These are phyloP conservation scores for Brachypteracias leptosomus DNA, from an alignment of 2,113 vertebrate species.

Conservation along the genomic window DNA sequence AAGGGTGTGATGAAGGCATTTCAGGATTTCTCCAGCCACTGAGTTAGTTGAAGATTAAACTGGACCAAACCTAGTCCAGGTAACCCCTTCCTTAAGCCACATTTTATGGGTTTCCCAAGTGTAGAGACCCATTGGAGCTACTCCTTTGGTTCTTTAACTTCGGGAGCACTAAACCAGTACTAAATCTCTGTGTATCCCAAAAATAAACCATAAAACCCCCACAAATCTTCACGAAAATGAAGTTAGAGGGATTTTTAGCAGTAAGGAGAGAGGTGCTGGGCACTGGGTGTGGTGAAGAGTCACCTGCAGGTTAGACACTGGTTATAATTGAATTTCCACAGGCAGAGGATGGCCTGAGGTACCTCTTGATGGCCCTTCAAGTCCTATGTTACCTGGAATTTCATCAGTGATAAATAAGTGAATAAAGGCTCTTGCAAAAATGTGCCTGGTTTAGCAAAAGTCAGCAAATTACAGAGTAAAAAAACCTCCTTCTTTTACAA, in stretches of 20 bases:
- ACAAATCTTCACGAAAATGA: neutral
- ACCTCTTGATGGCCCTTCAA: neutral
- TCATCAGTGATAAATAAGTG: neutral
- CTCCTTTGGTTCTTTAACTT: too few species aligned
- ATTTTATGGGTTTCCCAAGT: too few species aligned
- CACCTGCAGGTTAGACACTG: too few species aligned
- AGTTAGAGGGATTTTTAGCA: neutral
- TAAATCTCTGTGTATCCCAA: too few species aligned
- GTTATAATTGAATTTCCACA: neutral
- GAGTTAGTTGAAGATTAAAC: neutral
- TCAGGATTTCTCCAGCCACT: neutral
- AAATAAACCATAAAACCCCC: too few species aligned
- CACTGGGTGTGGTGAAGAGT: neutral
- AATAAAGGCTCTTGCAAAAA: neutral
- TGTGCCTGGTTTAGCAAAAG: neutral
- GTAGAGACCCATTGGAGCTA: too few species aligned
- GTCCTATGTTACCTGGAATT: neutral
- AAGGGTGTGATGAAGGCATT: neutral
- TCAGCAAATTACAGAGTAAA: neutral
- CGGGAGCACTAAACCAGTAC: too few species aligned
- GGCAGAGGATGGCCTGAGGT: neutral
- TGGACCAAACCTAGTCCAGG: neutral
- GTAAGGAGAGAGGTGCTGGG: neutral
- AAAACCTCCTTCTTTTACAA: neutral
- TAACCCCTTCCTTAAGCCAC: neutral